phyloP scores from a whole-genome alignment of 1,140 invertebrate genomes.

The Zaprionus capensis region DNA sequence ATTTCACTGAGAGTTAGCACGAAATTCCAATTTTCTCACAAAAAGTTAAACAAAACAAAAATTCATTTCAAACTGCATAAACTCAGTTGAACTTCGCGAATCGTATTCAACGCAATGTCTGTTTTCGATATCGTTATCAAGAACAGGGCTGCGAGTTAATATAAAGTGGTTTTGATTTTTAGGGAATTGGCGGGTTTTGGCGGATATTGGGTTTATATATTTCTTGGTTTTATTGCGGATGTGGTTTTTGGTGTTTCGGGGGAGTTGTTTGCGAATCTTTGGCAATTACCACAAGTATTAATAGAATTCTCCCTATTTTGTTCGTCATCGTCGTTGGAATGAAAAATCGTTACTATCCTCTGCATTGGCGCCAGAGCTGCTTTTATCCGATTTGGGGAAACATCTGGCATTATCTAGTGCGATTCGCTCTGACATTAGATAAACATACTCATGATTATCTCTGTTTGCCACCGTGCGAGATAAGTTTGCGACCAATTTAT shows the following conservation, averaged over 20 bases:
- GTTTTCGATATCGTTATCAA: constrained; percentile 1
- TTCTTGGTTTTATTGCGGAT: not conserved
- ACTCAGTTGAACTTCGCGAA: not conserved
- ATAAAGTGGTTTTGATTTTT: not conserved
- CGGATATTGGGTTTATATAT: not conserved
- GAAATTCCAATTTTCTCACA: not conserved
- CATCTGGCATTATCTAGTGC: constrained; percentile 37
- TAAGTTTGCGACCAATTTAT: constrained; percentile 72
- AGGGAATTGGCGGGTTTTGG: constrained; percentile 1
- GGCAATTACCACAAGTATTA: constrained; percentile 75
- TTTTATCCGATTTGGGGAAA: constrained; percentile 61
- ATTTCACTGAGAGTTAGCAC: not conserved
- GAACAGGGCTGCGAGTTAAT: constrained; percentile 6
- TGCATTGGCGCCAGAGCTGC: constrained; percentile 2
- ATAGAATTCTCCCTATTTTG: constrained; percentile 65
- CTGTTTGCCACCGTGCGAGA: constrained; percentile 58
- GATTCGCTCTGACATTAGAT: constrained; percentile 54
- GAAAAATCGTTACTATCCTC: constrained; percentile 73
- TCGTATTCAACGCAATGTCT: not conserved
- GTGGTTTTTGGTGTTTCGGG: not conserved
- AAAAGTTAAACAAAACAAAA: not conserved
- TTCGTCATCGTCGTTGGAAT: constrained; percentile 74
- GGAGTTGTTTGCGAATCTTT: not conserved
- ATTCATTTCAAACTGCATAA: not conserved
- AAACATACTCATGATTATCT: constrained; percentile 68